Base-by-base conservation (phyloP, 2,797 vertebrate species). In the Gallinago stenura region DNA sequence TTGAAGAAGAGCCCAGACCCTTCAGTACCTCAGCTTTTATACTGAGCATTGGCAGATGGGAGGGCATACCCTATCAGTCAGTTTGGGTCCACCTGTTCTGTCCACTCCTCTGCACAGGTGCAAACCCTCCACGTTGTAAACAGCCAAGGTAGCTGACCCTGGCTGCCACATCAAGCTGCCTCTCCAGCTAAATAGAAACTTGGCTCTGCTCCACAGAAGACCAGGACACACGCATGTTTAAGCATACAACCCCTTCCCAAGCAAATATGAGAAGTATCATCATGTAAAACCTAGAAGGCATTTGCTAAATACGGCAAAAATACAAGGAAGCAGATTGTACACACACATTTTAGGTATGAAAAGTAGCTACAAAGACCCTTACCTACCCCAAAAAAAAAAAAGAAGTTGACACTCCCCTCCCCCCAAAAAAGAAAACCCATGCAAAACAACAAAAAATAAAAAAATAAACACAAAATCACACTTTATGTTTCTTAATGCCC, bases 371-470 rank as follows among this genome's bases (percentile, higher is more conserved):
- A 85, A 82, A 89, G 75, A 53, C 17, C 45, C 24, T 24, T 62
- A 41, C 10, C 37, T 33, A 80, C 13, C 66, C 6, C 10, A 37
- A 37, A 37, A 37, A 21, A 48, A 21, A 48, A 57, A 25, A 57
- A 30, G 28, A n/a, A 20, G 30, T 3, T 7, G 12, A 39, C 41
- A 31, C 3, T 30, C 5, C 6, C 6, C 7, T 7, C 4, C 2
- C 7, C 24, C 11, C 3, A 7, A 61, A 28, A 41, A 21, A 39
- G 39, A 37, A 60, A 57, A 60, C 21, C 9, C 30, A 64, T 22
- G 43, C 61, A n/a, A 45, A 43, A 14, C 18, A 41, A 21, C 12
- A 16, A 18, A 39, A 41, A 30, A 18, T 28, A 30, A 30, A 30
- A 30, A 15, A 62, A 24, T 2, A 19, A 10, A 37, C 28, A 31